These are phyloP conservation scores for Microcebus tavaratra DNA, from an alignment of 2,113 vertebrate species.

Conservation along the genomic window DNA sequence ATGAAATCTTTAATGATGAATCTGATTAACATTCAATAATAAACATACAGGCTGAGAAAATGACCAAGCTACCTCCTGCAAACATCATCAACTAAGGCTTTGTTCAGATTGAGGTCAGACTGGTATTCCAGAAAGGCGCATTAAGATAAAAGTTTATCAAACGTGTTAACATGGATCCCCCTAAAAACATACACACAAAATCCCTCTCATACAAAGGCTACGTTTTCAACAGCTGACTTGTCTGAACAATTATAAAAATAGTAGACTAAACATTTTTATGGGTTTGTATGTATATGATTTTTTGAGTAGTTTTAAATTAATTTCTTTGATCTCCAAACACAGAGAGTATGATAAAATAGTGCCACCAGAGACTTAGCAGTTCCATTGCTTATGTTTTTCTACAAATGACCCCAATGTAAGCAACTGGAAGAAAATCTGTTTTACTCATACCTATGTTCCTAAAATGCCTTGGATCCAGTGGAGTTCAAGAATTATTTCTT, in stretches of 20 bases:
- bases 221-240: constrained; percentile 75
- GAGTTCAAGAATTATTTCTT: neutral
- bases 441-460: neutral
- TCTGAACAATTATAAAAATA: constrained; percentile 72
- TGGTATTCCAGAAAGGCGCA: constrained; percentile 84
- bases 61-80: constrained; percentile 77
- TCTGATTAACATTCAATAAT: constrained; percentile 88
- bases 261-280: constrained; percentile 59
- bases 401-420: neutral
- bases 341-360: neutral
- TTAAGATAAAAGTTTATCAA: constrained; percentile 87
- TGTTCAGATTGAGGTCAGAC: constrained; percentile 90
- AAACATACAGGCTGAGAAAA: constrained; percentile 84
- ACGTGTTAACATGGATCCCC: constrained; percentile 73
- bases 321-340: constrained; percentile 46
- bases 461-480: neutral
- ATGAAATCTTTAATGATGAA: constrained; percentile 89
- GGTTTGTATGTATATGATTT: constrained; percentile 28
- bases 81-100: constrained; percentile 83
- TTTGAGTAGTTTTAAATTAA: constrained; percentile 55
- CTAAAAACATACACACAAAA: constrained; percentile 66
- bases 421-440: neutral
- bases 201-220: constrained; percentile 75
- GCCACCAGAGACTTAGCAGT: neutral
- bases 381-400: neutral